Conservation (phyloP, 2,888 invertebrate genomes). For the Eupithecia tripunctaria region DNA sequence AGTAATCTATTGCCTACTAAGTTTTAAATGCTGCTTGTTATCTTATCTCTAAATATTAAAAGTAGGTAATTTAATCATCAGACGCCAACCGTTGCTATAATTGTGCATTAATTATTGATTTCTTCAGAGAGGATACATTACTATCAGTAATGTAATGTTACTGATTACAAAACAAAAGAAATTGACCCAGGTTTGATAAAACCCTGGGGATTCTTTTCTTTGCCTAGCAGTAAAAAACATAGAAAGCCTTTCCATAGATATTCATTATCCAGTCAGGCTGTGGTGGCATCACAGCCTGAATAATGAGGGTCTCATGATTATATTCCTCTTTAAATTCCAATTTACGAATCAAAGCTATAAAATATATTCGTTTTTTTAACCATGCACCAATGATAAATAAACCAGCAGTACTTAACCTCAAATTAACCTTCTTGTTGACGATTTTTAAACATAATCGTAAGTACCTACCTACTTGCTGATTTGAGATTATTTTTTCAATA, state of each 20-base stretch:
- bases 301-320: too few species aligned
- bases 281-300: background rate
- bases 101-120: background rate
- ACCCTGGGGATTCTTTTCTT: background rate
- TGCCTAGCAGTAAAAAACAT: too few species aligned
- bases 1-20: background rate
- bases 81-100: background rate
- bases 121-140: background rate
- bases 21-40: constrained; percentile 9
- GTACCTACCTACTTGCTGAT: too few species aligned
- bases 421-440: too few species aligned
- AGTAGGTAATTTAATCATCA: background rate
- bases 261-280: background rate
- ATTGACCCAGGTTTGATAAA: background rate
- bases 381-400: too few species aligned
- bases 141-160: too few species aligned
- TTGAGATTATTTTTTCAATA: too few species aligned
- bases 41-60: constrained; percentile 9
- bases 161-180: background rate
- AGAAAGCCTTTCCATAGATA: background rate
- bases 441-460: too few species aligned
- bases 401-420: too few species aligned
- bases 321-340: background rate
- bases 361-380: too few species aligned
- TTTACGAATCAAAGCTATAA: background rate